Percentiles rank a stretch among this genome's conserved stretches.
Evolutionary conservation across 2,113 vertebrate species (phyloP).

Genomic region (Damaliscus lunatus): DNA sequence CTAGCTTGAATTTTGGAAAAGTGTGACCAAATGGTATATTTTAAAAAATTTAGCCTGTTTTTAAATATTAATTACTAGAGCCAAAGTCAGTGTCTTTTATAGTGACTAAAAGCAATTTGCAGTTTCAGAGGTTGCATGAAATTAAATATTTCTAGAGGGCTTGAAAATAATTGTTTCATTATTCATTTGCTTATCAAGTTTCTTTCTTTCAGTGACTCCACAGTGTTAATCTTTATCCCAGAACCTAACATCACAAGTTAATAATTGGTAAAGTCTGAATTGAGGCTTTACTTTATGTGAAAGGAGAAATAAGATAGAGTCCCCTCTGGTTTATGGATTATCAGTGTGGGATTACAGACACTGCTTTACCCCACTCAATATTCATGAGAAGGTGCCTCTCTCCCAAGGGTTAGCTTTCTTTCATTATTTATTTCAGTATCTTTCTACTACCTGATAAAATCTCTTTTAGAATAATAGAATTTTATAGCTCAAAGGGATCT

Average conservation of each 20-base stretch:
- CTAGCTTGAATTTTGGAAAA: constrained; percentile 15
- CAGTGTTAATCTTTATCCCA: constrained; percentile 63
- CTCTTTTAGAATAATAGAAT: constrained; percentile 64
- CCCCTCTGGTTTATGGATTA: constrained; percentile 65
- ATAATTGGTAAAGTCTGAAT: constrained; percentile 57
- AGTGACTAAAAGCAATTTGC: background rate
- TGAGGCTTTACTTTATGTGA: constrained; percentile 47
- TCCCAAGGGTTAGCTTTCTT: constrained; percentile 54
- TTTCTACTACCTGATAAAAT: constrained; percentile 63
- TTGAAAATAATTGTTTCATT: constrained; percentile 62
- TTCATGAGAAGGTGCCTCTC: constrained; percentile 42
- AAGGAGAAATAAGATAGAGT: constrained; percentile 37
- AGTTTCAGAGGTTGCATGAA: constrained; percentile 38
- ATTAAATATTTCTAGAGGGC: constrained; percentile 51
- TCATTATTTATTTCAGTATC: constrained; percentile 60
- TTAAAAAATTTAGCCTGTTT: background rate
- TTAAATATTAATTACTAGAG: constrained; percentile 1
- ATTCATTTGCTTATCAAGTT: constrained; percentile 64
- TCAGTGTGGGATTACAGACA: constrained; percentile 56
- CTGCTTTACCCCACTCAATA: constrained; percentile 10
- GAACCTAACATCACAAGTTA: constrained; percentile 51
- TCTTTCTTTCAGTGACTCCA: constrained; percentile 48
- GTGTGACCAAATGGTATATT: background rate
- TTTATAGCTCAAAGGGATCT: constrained; percentile 62
- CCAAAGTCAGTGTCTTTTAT: background rate